Conservation (phyloP, 23 tunicate species). For the Clavelina lepadiformis region DNA sequence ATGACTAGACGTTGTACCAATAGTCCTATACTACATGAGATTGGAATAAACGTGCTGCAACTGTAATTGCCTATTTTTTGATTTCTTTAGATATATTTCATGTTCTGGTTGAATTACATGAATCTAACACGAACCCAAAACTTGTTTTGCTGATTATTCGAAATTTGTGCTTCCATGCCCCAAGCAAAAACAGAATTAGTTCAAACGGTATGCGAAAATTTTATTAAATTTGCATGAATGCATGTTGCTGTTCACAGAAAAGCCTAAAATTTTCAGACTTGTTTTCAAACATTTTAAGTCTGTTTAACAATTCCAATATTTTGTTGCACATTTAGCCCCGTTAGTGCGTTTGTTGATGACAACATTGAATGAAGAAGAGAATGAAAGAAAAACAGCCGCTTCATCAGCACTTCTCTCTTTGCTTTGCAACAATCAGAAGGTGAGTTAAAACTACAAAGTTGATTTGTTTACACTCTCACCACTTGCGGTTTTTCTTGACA, state of each 20-base stretch:
- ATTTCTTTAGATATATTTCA: slow-evolving; percentile 48
- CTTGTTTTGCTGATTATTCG: slow-evolving; percentile 52
- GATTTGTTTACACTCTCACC: not conserved
- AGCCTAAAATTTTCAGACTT: not conserved
- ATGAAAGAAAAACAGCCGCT: slow-evolving; percentile 3
- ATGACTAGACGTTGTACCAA: no score
- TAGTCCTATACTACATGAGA: not conserved
- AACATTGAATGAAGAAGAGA: not conserved
- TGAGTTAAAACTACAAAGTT: not conserved
- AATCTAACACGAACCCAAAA: slow-evolving; percentile 2
- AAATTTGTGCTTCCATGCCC: slow-evolving; percentile 73
- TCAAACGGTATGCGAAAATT: slow-evolving; percentile 28
- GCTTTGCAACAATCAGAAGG: slow-evolving; percentile 74
- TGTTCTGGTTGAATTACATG: slow-evolving; percentile 37
- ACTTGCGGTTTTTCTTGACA: not conserved
- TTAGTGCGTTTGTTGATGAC: slow-evolving; percentile 15
- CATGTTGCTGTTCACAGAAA: not conserved
- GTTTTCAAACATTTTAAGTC: no score
- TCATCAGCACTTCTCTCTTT: slow-evolving; percentile 58
- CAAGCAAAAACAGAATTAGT: slow-evolving; percentile 79
- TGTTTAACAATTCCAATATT: no score
- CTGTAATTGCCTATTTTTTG: not conserved
- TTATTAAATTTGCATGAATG: not conserved
- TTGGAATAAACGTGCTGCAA: slow-evolving; percentile 9
- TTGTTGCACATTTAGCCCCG: not conserved